Percentiles rank a stretch among this genome's conserved stretches.
Conservation (phyloP, 2,888 invertebrate species). For the Nephrotoma guestfalica region DNA sequence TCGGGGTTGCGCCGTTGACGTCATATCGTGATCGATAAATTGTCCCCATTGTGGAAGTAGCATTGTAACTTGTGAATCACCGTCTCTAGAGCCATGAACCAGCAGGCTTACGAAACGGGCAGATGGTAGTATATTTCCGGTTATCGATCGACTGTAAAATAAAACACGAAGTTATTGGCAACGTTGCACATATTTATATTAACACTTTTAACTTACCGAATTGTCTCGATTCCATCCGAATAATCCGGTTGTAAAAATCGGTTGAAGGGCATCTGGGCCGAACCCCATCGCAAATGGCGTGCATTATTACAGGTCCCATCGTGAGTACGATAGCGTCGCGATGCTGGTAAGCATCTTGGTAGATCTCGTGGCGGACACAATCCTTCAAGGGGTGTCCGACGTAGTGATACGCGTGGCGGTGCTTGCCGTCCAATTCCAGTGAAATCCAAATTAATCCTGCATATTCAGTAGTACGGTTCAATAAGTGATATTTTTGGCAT, state of each 20-base stretch:
- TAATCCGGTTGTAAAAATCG: conserved; percentile 70
- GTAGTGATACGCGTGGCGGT: conserved; percentile 24
- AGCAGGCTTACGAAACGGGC: conserved; percentile 57
- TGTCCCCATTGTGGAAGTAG: conserved; percentile 89
- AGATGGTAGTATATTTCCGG: conserved; percentile 52
- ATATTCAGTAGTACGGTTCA: neutral
- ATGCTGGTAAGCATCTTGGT: conserved; percentile 54
- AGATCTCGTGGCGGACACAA: conserved; percentile 49
- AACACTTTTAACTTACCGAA: conserved; percentile 15
- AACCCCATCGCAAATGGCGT: conserved; percentile 61
- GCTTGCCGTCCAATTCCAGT: conserved; percentile 27
- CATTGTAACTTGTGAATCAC: conserved; percentile 53
- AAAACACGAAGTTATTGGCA: conserved; percentile 24
- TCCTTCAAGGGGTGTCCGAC: conserved; percentile 29
- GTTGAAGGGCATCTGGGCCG: conserved; percentile 67
- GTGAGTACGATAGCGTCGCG: conserved; percentile 62
- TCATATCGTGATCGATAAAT: conserved; percentile 77
- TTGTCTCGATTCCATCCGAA: conserved; percentile 50
- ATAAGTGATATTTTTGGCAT: neutral
- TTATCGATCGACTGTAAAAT: conserved; percentile 34
- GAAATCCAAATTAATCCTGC: conserved; percentile 26
- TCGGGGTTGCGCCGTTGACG: conserved; percentile 60
- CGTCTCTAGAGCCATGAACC: conserved; percentile 48
- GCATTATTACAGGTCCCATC: conserved; percentile 86
- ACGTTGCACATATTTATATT: neutral